Evolutionary conservation across 2,113 vertebrate species (phyloP).

Genomic region (Apteryx owenii): DNA sequence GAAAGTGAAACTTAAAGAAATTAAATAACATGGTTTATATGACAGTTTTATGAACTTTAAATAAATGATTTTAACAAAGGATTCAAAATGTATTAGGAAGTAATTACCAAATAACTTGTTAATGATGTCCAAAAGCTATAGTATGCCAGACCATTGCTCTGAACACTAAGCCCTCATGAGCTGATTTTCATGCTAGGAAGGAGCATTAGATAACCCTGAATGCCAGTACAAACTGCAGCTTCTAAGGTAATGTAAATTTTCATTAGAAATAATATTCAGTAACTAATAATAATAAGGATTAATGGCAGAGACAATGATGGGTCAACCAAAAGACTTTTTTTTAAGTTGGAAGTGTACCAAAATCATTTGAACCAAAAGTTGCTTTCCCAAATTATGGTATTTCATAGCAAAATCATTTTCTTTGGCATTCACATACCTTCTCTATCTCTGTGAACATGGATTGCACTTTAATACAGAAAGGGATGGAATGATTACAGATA

Average conservation of each 20-base stretch:
- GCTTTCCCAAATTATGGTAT: not conserved
- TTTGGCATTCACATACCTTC: not conserved
- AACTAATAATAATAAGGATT: conserved; percentile 48
- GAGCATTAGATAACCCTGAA: not conserved
- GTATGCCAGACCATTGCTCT: not conserved
- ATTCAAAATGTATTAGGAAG: not conserved
- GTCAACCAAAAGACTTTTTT: not conserved
- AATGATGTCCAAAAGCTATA: conserved; percentile 17
- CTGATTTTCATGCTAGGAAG: conserved; percentile 2
- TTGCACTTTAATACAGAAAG: not conserved
- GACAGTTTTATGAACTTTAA: conserved; percentile 40
- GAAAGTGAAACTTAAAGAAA: not conserved
- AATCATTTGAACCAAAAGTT: conserved; percentile 7
- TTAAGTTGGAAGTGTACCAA: not conserved
- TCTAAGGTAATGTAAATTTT: conserved; percentile 43
- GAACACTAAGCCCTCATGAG: not conserved
- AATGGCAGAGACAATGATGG: conserved; percentile 42
- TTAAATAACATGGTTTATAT: not conserved
- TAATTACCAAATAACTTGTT: conserved; percentile 61
- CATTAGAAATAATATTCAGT: conserved; percentile 12
- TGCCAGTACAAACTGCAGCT: not conserved
- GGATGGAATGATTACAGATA: conserved; percentile 5
- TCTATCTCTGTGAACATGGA: not conserved
- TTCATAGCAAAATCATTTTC: conserved; percentile 40
- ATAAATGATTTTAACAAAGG: conserved; percentile 16